A percentile compares a stretch with the other conserved stretches of the same genome.
These are phyloP conservation scores for Semotilus atromaculatus DNA, from an alignment of 2,797 vertebrate species.

Conservation along the genomic window DNA sequence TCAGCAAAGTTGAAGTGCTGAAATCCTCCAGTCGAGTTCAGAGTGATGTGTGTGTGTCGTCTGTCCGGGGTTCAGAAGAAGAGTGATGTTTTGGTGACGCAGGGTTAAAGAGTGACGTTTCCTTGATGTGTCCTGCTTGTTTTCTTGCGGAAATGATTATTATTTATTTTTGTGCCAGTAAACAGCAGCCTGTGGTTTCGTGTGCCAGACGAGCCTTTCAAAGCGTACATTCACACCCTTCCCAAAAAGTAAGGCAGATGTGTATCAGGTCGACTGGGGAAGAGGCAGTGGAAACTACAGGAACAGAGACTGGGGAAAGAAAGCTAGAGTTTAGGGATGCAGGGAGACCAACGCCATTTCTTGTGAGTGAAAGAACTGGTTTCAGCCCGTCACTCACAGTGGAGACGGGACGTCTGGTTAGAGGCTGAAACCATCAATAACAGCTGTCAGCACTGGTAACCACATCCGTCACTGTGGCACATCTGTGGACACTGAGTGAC, in stretches of 20 bases:
- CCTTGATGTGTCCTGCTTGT: background rate
- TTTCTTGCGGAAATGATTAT: background rate
- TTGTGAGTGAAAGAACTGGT: constrained; percentile 73
- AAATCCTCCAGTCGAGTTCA: background rate
- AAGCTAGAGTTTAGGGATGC: constrained; percentile 63
- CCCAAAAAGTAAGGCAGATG: background rate
- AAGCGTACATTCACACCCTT: background rate
- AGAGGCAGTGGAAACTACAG: background rate
- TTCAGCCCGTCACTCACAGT: constrained; percentile 73
- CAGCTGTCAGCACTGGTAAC: constrained; percentile 43
- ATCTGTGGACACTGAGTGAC: constrained; percentile 52
- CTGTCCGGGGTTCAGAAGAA: background rate
- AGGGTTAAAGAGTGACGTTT: background rate
- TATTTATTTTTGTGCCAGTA: background rate
- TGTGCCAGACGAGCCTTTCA: constrained; percentile 30
- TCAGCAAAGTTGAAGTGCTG: background rate
- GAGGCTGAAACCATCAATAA: constrained; percentile 67
- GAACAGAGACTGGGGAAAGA: constrained; percentile 7
- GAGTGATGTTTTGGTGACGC: background rate
- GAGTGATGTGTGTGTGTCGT: background rate
- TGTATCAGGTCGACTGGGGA: constrained; percentile 5
- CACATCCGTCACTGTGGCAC: constrained; percentile 24
- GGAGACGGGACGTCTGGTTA: constrained; percentile 68
- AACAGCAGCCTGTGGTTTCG: background rate
- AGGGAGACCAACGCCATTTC: constrained; percentile 69